These are phyloP conservation scores for Amphipyra tragopoginis DNA, from an alignment of 2,888 invertebrate species.

Conservation along the genomic window DNA sequence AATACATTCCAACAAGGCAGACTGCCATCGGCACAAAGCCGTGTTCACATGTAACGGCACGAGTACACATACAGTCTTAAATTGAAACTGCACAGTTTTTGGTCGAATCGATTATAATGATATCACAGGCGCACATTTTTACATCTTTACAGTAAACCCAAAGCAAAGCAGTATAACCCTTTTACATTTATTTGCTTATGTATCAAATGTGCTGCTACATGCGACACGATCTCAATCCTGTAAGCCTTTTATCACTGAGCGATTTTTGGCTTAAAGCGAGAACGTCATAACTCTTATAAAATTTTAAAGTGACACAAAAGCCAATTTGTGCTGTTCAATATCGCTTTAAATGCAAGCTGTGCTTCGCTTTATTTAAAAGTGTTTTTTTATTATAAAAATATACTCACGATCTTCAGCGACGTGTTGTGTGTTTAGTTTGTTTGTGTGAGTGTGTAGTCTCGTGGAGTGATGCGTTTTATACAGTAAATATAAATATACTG, in stretches of 20 bases:
- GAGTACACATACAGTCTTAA: conserved; percentile 1
- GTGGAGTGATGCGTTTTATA: conserved; percentile 65
- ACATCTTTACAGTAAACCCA: conserved; percentile 10
- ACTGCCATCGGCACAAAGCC: conserved; percentile 21
- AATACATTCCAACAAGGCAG: conserved; percentile 15
- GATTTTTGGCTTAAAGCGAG: conserved; percentile 54
- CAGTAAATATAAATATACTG: conserved; percentile 7
- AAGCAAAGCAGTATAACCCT: conserved; percentile 13
- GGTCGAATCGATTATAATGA: not conserved
- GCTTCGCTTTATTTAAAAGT: conserved; percentile 64
- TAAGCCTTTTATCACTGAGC: conserved; percentile 44
- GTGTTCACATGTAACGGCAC: conserved; percentile 36
- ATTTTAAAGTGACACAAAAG: conserved; percentile 49
- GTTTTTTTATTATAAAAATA: conserved; percentile 66
- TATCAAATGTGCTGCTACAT: conserved; percentile 40
- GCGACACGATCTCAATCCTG: conserved; percentile 23
- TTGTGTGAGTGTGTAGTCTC: conserved; percentile 76
- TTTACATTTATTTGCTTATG: conserved; percentile 27
- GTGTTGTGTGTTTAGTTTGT: conserved; percentile 73
- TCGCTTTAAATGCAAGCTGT: conserved; percentile 68
- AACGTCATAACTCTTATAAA: conserved; percentile 31
- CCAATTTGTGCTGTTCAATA: conserved; percentile 51
- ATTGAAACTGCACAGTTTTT: not conserved
- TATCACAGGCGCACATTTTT: conserved; percentile 6
- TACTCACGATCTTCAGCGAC: conserved; percentile 83